Evolutionary conservation across 2,888 invertebrate species (phyloP).

Genomic region (Saturnia pavonia): DNA sequence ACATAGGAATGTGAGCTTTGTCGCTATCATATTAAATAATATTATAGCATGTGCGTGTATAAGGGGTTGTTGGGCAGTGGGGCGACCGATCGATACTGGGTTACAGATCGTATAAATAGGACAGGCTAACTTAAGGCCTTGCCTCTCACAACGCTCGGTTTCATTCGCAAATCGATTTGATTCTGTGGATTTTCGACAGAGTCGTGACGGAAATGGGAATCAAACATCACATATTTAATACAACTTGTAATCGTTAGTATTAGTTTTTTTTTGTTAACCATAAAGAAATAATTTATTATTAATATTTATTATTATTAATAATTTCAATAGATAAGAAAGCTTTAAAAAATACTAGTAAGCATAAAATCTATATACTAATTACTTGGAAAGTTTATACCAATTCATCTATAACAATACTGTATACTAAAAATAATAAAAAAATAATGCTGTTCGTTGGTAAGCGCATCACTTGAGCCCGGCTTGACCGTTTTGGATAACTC

Average conservation of each 20-base stretch:
- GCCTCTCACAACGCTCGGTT: slow-evolving; percentile 61
- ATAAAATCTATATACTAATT: too few species aligned
- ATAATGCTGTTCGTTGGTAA: too few species aligned
- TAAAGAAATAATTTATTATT: neutral
- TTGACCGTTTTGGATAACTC: too few species aligned
- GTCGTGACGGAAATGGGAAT: neutral
- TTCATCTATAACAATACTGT: too few species aligned
- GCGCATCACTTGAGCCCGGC: too few species aligned
- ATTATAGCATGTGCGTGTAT: slow-evolving; percentile 50
- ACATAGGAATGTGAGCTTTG: slow-evolving; percentile 52
- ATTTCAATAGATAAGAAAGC: too few species aligned
- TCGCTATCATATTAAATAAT: slow-evolving; percentile 43
- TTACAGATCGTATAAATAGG: slow-evolving; percentile 74
- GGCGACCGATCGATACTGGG: slow-evolving; percentile 74
- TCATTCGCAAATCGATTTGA: slow-evolving; percentile 65
- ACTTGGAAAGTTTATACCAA: too few species aligned
- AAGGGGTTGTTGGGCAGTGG: slow-evolving; percentile 74
- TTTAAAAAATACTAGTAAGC: too few species aligned
- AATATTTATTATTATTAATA: too few species aligned
- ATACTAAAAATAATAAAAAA: too few species aligned
- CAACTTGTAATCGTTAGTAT: neutral
- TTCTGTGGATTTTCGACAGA: slow-evolving; percentile 34
- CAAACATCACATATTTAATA: neutral
- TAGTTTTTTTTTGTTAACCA: neutral
- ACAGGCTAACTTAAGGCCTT: slow-evolving; percentile 63